Evolutionary conservation across 2,113 vertebrate genomes (phyloP).

Genomic region (Nothocercus julius): DNA sequence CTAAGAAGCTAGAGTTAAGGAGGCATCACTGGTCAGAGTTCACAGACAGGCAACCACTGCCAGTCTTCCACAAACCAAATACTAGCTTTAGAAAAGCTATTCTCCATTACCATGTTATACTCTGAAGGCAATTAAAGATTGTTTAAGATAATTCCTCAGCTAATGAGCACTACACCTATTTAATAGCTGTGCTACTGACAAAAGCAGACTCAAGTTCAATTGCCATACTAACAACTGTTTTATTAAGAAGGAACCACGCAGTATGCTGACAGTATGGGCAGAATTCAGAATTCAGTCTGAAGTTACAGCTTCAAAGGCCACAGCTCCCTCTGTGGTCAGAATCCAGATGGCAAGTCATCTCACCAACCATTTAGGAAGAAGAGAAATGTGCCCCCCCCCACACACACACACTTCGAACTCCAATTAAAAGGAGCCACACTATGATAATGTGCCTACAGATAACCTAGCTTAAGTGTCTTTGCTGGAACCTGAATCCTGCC

Average conservation of each 20-base stretch:
- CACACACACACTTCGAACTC: not conserved
- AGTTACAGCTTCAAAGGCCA: not conserved
- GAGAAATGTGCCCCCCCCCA: not conserved
- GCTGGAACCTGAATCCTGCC: not conserved
- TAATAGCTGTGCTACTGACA: not conserved
- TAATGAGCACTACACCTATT: not conserved
- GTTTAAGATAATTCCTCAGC: not conserved
- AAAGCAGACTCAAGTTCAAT: not conserved
- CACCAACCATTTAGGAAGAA: not conserved
- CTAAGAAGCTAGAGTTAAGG: not conserved
- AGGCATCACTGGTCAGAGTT: not conserved
- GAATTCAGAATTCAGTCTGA: not conserved
- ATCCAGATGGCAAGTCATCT: not conserved
- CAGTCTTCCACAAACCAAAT: not conserved
- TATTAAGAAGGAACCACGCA: not conserved
- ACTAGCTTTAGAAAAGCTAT: not conserved
- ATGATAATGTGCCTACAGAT: not conserved
- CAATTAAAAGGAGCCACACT: not conserved
- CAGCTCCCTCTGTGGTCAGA: not conserved
- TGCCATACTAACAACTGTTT: not conserved
- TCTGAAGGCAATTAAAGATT: not conserved
- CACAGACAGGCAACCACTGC: fast-evolving
- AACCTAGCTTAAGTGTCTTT: not conserved
- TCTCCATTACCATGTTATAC: not conserved
- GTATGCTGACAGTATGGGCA: not conserved